Percentiles rank a stretch among this genome's conserved stretches.
Conservation (phyloP, 2,113 vertebrate species). For the Bos indicus region DNA sequence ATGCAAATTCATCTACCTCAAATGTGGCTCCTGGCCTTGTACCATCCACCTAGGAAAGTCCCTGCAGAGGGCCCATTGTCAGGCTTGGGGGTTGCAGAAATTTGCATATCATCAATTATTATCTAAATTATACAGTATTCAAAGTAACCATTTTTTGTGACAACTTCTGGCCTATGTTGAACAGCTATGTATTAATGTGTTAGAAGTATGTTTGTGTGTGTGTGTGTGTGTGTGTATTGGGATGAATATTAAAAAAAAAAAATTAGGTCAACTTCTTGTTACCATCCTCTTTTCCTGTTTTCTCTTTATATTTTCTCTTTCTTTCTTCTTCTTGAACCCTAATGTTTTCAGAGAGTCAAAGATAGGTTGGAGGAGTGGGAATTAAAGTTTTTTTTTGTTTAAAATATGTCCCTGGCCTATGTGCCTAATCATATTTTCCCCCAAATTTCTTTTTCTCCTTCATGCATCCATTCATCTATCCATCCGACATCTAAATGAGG, state of each 20-base stretch:
- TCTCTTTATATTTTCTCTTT: not conserved
- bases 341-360: not conserved
- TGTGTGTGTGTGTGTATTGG: not conserved
- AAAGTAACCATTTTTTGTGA: not conserved
- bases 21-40: not conserved
- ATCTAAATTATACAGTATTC: not conserved
- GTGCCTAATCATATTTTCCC: not conserved
- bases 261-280: not conserved
- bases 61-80: not conserved
- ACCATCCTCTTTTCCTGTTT: not conserved
- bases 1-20: not conserved
- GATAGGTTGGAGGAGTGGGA: not conserved
- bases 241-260: not conserved
- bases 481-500: not conserved
- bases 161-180: not conserved
- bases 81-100: not conserved
- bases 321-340: not conserved
- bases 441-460: not conserved
- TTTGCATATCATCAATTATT: not conserved
- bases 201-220: not conserved
- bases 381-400: not conserved
- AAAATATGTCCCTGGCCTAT: not conserved
- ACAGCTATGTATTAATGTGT: not conserved
- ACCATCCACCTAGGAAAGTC: not conserved
- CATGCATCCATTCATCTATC: not conserved